Base-by-base conservation (phyloP, 2,797 vertebrate species). In the Periophthalmus magnuspinnatus region DNA sequence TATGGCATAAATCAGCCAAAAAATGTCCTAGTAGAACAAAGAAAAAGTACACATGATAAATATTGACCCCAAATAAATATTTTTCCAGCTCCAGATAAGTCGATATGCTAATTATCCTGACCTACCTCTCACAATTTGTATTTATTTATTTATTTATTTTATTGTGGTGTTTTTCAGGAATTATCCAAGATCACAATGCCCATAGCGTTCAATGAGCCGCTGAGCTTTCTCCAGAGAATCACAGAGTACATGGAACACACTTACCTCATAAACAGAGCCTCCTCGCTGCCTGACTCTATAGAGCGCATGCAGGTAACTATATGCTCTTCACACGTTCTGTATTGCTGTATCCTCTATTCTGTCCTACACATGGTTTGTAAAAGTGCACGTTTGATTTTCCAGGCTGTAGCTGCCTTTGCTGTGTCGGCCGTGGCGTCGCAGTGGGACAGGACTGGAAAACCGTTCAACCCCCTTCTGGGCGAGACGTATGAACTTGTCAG, bases 161-260 rank as follows among this genome's bases (percentile, higher is more conserved):
- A 28, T 28, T 28, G 28, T 28, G 28, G 28, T 28, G 1, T 2
- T 63, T 70, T 28, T 57, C 21, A 99, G 97, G 97, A 99, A 82
- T 90, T 99, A 79, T 99, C 97, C 64, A 99, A 98, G 91, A 99
- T 99, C 87, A 99, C 97, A 0, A 99, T 99, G 97, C 97, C 97
- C 8, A 95, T 99, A 19, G 95, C 92, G 71, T 97, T 99, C 90
- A 99, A 99, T 0, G 97, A 99, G 90, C 97, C 97, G 0, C 89
- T 99, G 88, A 99, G 97, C 83, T 98, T 99, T 85, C 94, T 99
- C 72, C 97, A 99, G 72, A 93, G 97, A 71, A 96, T 99, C 89
- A 95, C 96, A 0, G 97, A 99, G 90, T 99, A 98, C 81, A 99
- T 99, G 97, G 97, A 99, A 86, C 97, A 99, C 58, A 97, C 95